These are phyloP conservation scores for Schizaphis graminum DNA, from an alignment of 2,888 invertebrate species.

Conservation along the genomic window DNA sequence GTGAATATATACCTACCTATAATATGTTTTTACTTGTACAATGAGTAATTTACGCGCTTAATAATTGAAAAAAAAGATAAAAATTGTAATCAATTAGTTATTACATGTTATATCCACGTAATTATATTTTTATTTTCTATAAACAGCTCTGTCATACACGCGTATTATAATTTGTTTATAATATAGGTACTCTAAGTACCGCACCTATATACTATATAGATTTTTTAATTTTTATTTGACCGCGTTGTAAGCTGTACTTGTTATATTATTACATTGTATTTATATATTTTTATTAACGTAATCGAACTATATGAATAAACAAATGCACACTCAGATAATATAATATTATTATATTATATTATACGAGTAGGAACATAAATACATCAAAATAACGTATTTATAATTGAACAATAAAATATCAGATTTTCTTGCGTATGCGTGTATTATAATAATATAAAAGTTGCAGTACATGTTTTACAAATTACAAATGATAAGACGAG, in stretches of 20 bases:
- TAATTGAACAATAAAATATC: conserved; percentile 47
- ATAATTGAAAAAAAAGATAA: neutral
- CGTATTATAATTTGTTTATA: neutral
- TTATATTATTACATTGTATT: neutral
- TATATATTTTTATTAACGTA: conserved; percentile 24
- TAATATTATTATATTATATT: neutral
- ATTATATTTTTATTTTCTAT: conserved; percentile 32
- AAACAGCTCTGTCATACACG: neutral
- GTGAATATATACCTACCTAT: neutral
- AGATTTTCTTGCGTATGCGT: neutral
- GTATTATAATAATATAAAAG: conserved; percentile 32
- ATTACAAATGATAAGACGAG: conserved; percentile 14
- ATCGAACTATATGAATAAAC: conserved; percentile 12
- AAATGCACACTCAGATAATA: neutral
- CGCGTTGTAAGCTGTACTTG: neutral
- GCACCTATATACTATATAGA: neutral
- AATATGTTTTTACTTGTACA: neutral
- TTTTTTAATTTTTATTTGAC: neutral
- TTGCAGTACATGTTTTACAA: conserved; percentile 28
- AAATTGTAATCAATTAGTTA: conserved; percentile 21
- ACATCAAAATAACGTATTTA: conserved; percentile 26
- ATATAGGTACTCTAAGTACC: neutral
- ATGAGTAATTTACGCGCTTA: neutral
- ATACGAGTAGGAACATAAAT: neutral
- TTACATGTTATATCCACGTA: neutral